Percentiles rank a stretch among this genome's conserved stretches.
Conservation (phyloP, 2,113 vertebrate genomes). For the Chaenocephalus aceratus region DNA sequence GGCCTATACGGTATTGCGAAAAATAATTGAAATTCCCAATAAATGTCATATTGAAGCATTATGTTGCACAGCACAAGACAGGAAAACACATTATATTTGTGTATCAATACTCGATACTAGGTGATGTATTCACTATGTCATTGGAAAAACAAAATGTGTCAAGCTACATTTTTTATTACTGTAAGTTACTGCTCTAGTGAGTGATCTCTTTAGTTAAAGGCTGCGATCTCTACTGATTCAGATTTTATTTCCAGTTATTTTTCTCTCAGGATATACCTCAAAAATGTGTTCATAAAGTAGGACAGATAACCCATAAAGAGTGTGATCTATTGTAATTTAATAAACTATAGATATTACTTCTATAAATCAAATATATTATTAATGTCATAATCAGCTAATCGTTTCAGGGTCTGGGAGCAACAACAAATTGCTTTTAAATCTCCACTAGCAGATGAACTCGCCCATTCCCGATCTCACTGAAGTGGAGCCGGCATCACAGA, state of each 20-base stretch:
- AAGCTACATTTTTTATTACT: background rate
- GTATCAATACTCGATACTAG: background rate
- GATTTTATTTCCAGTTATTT: conserved; percentile 25
- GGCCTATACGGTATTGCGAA: background rate
- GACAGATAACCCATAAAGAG: conserved; percentile 20
- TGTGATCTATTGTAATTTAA: conserved; percentile 33
- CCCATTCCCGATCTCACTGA: conserved; percentile 63
- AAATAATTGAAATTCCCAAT: background rate
- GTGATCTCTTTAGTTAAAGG: background rate
- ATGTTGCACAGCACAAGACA: background rate
- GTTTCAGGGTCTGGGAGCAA: conserved; percentile 34
- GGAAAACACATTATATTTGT: background rate
- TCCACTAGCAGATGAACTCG: conserved; percentile 57
- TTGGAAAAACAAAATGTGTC: background rate
- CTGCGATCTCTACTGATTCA: background rate
- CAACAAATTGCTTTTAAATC: conserved; percentile 49
- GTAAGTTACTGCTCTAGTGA: background rate
- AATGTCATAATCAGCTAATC: conserved; percentile 52
- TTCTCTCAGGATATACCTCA: conserved; percentile 19
- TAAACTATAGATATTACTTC: conserved; percentile 44
- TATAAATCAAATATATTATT: conserved; percentile 58
- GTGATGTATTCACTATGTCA: background rate
- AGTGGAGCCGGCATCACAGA: conserved; percentile 59
- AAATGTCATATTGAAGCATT: background rate
- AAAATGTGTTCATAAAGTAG: conserved; percentile 26